These are phyloP conservation scores for Agrochola lota DNA, from an alignment of 2,888 invertebrate species.

Conservation along the genomic window DNA sequence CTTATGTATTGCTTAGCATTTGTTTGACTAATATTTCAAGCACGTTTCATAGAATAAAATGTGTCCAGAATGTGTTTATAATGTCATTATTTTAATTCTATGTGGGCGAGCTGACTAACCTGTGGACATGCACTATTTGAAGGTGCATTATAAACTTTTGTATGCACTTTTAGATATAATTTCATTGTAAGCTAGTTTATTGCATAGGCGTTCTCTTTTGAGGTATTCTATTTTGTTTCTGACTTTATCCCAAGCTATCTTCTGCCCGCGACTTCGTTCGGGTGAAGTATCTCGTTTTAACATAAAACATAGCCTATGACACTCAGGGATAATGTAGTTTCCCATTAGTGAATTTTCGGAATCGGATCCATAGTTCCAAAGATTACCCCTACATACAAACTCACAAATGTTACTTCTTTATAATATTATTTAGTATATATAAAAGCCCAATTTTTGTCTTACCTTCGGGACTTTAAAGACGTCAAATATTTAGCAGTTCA, in stretches of 20 bases:
- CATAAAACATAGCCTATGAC: no score
- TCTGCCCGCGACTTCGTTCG: no score
- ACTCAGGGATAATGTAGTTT: no score
- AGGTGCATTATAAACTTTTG: conserved; percentile 5
- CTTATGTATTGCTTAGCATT: not conserved
- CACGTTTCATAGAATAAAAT: conserved; percentile 46
- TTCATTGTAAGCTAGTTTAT: not conserved
- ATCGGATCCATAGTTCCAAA: no score
- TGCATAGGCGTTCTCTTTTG: not conserved
- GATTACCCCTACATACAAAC: no score
- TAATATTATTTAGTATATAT: no score
- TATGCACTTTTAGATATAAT: not conserved
- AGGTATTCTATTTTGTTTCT: not conserved
- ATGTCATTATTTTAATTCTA: conserved; percentile 28
- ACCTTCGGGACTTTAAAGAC: not conserved
- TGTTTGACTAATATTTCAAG: conserved; percentile 24
- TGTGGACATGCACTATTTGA: not conserved
- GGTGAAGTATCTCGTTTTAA: no score
- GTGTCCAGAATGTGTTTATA: conserved; percentile 40
- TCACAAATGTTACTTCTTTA: no score
- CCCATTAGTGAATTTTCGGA: no score
- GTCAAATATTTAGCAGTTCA: not conserved
- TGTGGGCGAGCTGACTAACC: not conserved
- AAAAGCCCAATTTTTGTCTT: not conserved
- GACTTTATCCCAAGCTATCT: not conserved